Conservation (phyloP, 2,113 vertebrate species). For the Pyxicephalus adspersus region DNA sequence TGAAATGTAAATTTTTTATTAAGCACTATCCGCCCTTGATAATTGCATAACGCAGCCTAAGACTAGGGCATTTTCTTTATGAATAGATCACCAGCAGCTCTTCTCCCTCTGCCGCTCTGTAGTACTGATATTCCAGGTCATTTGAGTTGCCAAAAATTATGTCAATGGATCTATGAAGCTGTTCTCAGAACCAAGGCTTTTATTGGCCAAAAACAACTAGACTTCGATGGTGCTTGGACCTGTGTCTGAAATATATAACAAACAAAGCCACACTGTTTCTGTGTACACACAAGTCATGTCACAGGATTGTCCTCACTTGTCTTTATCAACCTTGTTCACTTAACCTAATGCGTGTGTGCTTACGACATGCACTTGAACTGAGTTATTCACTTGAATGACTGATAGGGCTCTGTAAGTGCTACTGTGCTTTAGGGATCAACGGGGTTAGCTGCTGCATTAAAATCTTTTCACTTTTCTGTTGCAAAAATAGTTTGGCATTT, state of each 20-base stretch:
- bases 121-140: constrained; percentile 6
- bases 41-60: constrained; percentile 36
- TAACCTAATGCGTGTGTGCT: constrained; percentile 51
- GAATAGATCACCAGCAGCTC: constrained; percentile 26
- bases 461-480: constrained; percentile 17
- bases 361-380: constrained; percentile 54
- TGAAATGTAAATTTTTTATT: constrained; percentile 23
- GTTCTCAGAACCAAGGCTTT: background rate
- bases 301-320: constrained; percentile 43
- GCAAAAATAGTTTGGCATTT: constrained; percentile 33
- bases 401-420: constrained; percentile 54
- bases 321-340: constrained; percentile 46
- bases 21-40: constrained; percentile 41
- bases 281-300: constrained; percentile 12
- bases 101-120: background rate
- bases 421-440: constrained; percentile 46
- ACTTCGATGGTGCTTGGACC: constrained; percentile 11
- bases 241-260: constrained; percentile 24
- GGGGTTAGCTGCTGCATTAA: constrained; percentile 42
- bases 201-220: background rate
- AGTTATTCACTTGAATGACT: constrained; percentile 54
- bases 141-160: constrained; percentile 25
- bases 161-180: background rate
- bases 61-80: background rate
- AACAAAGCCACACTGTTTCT: constrained; percentile 2